These are phyloP conservation scores for Australoheros facetus DNA, from an alignment of 2,797 vertebrate genomes.

Conservation along the genomic window DNA sequence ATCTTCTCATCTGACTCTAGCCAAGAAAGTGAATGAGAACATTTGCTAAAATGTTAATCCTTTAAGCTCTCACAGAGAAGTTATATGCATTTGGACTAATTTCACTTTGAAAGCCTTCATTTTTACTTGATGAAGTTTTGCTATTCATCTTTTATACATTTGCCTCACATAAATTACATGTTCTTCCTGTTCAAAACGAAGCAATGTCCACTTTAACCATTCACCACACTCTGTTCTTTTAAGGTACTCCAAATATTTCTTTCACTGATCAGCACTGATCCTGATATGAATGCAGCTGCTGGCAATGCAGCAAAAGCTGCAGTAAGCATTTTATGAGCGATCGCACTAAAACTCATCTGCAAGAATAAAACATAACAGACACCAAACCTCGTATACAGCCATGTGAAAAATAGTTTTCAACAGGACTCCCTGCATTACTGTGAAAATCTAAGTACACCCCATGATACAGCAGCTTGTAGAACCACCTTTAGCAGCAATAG, in stretches of 20 bases:
- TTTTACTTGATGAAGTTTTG: not conserved
- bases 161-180: not conserved
- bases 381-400: not conserved
- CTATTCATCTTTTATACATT: not conserved
- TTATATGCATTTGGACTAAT: not conserved
- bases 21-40: conserved; percentile 2
- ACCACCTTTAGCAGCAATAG: not conserved
- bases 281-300: not conserved
- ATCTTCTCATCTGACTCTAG: conserved; percentile 2
- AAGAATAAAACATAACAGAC: not conserved
- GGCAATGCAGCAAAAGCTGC: not conserved
- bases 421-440: not conserved
- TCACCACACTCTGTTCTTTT: not conserved
- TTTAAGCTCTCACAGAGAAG: not conserved
- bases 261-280: not conserved
- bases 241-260: not conserved
- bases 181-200: not conserved
- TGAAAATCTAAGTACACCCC: not conserved
- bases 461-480: not conserved
- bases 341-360: not conserved
- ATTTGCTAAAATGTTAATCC: conserved; percentile 17
- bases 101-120: not conserved
- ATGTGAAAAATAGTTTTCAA: not conserved
- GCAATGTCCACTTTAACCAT: not conserved
- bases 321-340: not conserved